Base-by-base conservation (phyloP, 2,888 invertebrate species). In the Cyaniris semiargus region DNA sequence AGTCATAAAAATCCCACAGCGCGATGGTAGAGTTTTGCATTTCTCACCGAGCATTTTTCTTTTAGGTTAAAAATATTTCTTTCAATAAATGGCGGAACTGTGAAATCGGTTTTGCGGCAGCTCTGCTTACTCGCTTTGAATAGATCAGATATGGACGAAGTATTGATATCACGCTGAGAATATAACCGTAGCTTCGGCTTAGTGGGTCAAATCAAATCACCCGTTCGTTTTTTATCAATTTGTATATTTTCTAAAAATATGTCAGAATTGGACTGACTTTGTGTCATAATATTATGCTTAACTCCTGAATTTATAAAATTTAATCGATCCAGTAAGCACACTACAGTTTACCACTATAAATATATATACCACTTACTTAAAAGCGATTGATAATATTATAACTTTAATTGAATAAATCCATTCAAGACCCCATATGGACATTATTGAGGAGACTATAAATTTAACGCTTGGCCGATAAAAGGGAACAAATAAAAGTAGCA, bases 381-480 rank as follows among this genome's bases (percentile, higher is more conserved):
- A 66, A 27, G 18, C 27, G 13, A 23, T 4, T 66, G 15, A 4
- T 66, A 27, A 27, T 15, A 66, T 66, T 66, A 66, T 66, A 15
- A 66, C 15, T 66, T 31, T 48, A 44, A 71, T 34, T 72, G 72
- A 72, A 44, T 23, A 72, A 13, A 21, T 44, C 74, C 23, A 74
- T 74, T 53, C 74, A 48, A 15, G 15, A 74, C 48, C 48, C 44
- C 23, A 48, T 44, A 48, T 74, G 74, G 74, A 48, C 72, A 72
- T 72, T 48, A 72, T 27, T 44, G 74, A 74, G 48, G 48, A 53
- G 15, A 48, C 74, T 74, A 74, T 74, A 72, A 72, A 72, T 74
- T 74, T 74, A 53, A 77, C 77, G 72, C n/a, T 34, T 38, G 23
- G 71, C 72, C 72, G 72, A 77, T 77, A 77, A 77, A 77, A 77